These are phyloP conservation scores for Galerucella pusilla DNA, from an alignment of 2,888 invertebrate species.

Conservation along the genomic window DNA sequence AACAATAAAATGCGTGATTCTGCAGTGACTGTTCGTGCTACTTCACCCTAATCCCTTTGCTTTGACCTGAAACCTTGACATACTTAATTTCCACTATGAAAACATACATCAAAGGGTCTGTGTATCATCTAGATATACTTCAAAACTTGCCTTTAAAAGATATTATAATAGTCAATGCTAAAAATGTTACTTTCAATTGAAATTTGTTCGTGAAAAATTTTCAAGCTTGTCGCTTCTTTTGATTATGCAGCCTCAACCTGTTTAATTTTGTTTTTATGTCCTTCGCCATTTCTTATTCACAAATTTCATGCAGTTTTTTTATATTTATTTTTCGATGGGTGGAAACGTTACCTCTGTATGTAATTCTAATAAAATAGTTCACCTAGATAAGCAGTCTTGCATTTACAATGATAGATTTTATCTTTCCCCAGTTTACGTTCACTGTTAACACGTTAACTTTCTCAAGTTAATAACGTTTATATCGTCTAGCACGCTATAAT, in stretches of 20 bases:
- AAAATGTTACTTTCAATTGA: too few relatives aligned
- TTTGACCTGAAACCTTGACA: constrained; percentile 30
- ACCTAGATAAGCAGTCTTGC: too few relatives aligned
- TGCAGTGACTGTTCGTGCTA: constrained; percentile 13
- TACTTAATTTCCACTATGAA: constrained; percentile 1
- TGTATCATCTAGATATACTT: not conserved
- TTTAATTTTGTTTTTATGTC: too few relatives aligned
- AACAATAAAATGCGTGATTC: constrained; percentile 28
- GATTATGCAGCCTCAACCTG: too few relatives aligned
- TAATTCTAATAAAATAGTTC: too few relatives aligned
- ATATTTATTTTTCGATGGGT: too few relatives aligned
- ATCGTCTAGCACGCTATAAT: not conserved
- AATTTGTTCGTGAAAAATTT: too few relatives aligned
- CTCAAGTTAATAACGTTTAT: constrained; percentile 9
- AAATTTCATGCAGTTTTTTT: too few relatives aligned
- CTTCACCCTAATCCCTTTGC: constrained; percentile 13
- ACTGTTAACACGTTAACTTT: constrained; percentile 20
- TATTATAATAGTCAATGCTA: not conserved
- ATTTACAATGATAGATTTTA: constrained; percentile 8
- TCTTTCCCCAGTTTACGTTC: constrained; percentile 9
- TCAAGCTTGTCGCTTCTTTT: too few relatives aligned
- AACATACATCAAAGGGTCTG: constrained; percentile 2
- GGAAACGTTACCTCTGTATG: too few relatives aligned
- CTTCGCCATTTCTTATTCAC: too few relatives aligned
- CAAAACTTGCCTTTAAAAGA: not conserved